These are phyloP conservation scores for Tetragnatha montana DNA, from an alignment of 2,888 invertebrate genomes.

Conservation along the genomic window DNA sequence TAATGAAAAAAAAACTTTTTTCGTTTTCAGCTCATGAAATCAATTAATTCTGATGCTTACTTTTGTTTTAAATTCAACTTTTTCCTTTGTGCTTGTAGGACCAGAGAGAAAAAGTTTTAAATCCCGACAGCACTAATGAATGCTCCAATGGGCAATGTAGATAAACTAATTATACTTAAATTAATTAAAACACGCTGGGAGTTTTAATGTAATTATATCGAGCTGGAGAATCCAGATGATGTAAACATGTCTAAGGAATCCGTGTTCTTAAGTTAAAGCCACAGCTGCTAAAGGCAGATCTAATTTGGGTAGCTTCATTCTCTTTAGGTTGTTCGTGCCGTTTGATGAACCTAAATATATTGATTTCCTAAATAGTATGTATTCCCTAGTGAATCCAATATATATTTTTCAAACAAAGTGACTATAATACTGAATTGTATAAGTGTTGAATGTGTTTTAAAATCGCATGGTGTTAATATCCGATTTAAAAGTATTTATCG, in stretches of 20 bases:
- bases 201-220: conserved; percentile 27
- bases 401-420: too few relatives aligned
- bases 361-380: too few relatives aligned
- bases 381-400: too few relatives aligned
- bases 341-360: too few relatives aligned
- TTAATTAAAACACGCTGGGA: conserved; percentile 43
- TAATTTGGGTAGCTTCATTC: neutral
- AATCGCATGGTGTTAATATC: too few relatives aligned
- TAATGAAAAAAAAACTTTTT: conserved; percentile 13
- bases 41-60: conserved; percentile 26
- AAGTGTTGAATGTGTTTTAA: too few relatives aligned
- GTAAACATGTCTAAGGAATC: conserved; percentile 13
- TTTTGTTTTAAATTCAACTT: conserved; percentile 32
- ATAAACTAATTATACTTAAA: conserved; percentile 57
- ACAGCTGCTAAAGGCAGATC: neutral
- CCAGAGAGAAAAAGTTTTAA: conserved; percentile 12
- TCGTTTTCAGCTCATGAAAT: conserved; percentile 25
- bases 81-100: neutral
- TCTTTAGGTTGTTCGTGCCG: neutral
- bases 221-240: conserved; percentile 15
- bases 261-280: conserved; percentile 10
- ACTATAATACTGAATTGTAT: too few relatives aligned
- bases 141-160: conserved; percentile 13
- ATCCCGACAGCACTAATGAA: conserved; percentile 49
- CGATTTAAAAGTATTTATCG: too few relatives aligned